A percentile compares a stretch with the other conserved stretches of the same genome.
phyloP scores from a whole-genome alignment of 2,113 vertebrate genomes.

The Xiphophorus hellerii region DNA sequence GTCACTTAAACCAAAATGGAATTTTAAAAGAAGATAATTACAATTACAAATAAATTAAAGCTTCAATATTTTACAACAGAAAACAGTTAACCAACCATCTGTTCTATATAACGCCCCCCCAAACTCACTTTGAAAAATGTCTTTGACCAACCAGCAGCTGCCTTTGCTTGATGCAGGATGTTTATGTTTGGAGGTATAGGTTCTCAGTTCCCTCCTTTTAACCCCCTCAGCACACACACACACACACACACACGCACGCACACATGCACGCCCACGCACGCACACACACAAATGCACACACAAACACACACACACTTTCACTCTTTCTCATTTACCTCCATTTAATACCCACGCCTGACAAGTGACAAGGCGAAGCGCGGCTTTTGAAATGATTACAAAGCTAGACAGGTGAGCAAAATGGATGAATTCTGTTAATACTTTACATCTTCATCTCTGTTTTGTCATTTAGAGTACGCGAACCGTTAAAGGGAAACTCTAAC shows the following conservation, averaged over 20 bases:
- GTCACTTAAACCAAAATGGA: conserved; percentile 9
- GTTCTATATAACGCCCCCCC: conserved; percentile 49
- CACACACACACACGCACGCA: conserved; percentile 30
- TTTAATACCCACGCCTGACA: conserved; percentile 54
- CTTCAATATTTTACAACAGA: conserved; percentile 15
- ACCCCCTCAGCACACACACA: conserved; percentile 29
- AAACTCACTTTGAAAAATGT: conserved; percentile 65
- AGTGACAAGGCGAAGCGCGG: conserved; percentile 56
- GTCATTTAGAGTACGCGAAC: neutral
- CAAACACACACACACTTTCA: conserved; percentile 51
- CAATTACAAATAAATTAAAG: conserved; percentile 18
- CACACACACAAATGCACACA: conserved; percentile 27
- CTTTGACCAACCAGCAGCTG: conserved; percentile 77
- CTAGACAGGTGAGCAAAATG: conserved; percentile 81
- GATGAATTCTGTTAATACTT: conserved; percentile 31
- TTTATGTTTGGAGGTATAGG: conserved; percentile 70
- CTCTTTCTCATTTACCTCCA: conserved; percentile 70
- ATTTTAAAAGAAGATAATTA: conserved; percentile 3
- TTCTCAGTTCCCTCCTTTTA: conserved; percentile 66
- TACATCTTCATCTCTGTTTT: neutral
- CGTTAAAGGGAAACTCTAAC: neutral
- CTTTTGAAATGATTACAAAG: conserved; percentile 81
- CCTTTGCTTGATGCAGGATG: conserved; percentile 66
- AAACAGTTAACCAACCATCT: conserved; percentile 7
- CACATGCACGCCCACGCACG: conserved; percentile 38